Evolutionary conservation across 2,888 invertebrate species (phyloP), one percentile per base, ranked within the genome.

Genomic region (Leucoma salicis): DNA sequence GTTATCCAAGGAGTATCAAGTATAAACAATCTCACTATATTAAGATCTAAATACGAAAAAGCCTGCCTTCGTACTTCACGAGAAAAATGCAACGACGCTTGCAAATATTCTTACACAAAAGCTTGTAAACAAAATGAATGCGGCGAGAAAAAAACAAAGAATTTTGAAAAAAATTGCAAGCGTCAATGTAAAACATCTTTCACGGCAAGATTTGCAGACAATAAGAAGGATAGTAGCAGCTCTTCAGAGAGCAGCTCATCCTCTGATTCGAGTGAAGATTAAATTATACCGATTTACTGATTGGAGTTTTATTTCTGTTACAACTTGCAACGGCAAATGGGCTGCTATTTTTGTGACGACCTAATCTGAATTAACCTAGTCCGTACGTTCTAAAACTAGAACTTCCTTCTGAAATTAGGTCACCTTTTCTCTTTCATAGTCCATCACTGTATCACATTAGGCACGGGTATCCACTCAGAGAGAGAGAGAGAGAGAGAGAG

Each of bases 1-100:
- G 14, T 6, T 4, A 8, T 3, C 0, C 11, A 7, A 29, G 21
- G 5, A 3, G 18, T 1, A 1, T 0, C 11, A 3, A 29, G 8
- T 2, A 8, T 16, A 7, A 13, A 32, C 4, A 10, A 21, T 11
- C n/a, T 64, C 5, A 66, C 68, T 35, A 61, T 77, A 1, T 58
- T 82, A 0, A 56, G 80, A 4, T 66, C 70, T 8, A 51, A 50
- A 24, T 78, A 69, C 28, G 78, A 81, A 24, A 52, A 37, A 1
- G 74, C 59, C 0, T 83, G 83, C 39, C 38, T 63, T 3, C 58
- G 47, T 8, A 39, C 57, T 1, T 75, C 75, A 0, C 38, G 27
- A 6, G 12, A 46, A 0, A 76, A 70, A 55, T 83, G 82, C 35
- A 14, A 1, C 0, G 35, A 27, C 0, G 80, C 75, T 0, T 82